Conservation (phyloP, 2,113 vertebrate species). For the Cyprinus carpio region DNA sequence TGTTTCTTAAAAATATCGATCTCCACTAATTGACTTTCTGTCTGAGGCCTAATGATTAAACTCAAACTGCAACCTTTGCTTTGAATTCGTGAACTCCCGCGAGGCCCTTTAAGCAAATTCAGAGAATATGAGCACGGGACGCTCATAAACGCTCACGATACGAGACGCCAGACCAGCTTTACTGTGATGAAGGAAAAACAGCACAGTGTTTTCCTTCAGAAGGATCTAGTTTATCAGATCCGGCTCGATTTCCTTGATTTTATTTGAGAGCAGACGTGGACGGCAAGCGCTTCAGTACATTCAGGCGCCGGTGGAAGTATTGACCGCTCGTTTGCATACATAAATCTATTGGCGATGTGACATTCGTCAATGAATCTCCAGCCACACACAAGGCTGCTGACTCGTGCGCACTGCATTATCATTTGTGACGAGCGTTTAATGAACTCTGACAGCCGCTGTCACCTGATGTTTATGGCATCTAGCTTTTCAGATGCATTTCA, state of each 20-base stretch:
- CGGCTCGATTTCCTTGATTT: constrained; percentile 63
- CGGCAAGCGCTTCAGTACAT: constrained; percentile 62
- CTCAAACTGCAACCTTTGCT: constrained; percentile 76
- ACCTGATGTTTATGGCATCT: constrained; percentile 38
- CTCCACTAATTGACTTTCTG: constrained; percentile 75
- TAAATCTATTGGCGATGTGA: constrained; percentile 80
- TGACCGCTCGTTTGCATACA: constrained; percentile 75
- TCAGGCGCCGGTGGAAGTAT: constrained; percentile 67
- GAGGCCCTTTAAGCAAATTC: constrained; percentile 43
- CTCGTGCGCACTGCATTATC: constrained; percentile 71
- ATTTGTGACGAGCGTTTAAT: constrained; percentile 76
- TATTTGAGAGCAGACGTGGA: constrained; percentile 68
- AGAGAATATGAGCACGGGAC: constrained; percentile 8
- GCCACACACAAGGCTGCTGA: constrained; percentile 69
- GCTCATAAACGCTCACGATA: constrained; percentile 9
- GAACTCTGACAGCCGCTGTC: constrained; percentile 71
- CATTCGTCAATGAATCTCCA: constrained; percentile 74
- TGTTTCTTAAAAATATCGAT: constrained; percentile 78
- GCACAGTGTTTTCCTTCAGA: not conserved
- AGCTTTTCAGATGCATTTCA: not conserved
- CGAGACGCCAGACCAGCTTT: not conserved
- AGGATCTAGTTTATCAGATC: not conserved
- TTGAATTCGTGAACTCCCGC: constrained; percentile 69
- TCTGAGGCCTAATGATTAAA: constrained; percentile 74
- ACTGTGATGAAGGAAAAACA: not conserved